Conservation (phyloP, 2,797 vertebrate species). For the Argentina silus region DNA sequence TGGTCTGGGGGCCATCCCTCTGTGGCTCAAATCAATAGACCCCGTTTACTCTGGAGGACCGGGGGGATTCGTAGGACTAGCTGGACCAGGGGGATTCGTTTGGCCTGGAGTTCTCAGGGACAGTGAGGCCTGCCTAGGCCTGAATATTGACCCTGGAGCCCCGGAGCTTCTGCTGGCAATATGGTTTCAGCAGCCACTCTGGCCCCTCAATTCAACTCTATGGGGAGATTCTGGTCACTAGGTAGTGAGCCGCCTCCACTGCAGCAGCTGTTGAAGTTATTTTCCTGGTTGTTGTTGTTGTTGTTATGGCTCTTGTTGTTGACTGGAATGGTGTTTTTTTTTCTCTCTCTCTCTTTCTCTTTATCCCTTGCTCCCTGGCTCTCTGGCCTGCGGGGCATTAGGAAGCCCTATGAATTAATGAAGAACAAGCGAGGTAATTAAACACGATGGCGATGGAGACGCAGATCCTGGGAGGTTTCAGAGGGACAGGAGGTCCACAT, state of each 20-base stretch:
- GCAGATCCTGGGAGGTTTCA: conserved; percentile 89
- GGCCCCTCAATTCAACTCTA: conserved; percentile 38
- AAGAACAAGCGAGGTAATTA: conserved; percentile 92
- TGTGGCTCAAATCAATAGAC: conserved; percentile 71
- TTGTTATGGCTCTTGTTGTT: conserved; percentile 76
- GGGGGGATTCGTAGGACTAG: conserved; percentile 40
- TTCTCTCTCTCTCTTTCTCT: conserved; percentile 21
- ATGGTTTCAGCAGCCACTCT: conserved; percentile 41
- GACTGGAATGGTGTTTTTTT: conserved; percentile 44
- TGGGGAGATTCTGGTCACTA: conserved; percentile 47
- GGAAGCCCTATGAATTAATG: conserved; percentile 92
- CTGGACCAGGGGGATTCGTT: conserved; percentile 58
- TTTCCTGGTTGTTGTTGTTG: conserved; percentile 64
- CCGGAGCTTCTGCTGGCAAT: conserved; percentile 60
- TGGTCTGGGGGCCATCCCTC: conserved; percentile 58
- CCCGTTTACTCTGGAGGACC: conserved; percentile 40
- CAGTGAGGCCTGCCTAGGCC: conserved; percentile 32
- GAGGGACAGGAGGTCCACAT: conserved; percentile 81
- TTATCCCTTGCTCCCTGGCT: conserved; percentile 36
- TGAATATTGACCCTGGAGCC: conserved; percentile 70
- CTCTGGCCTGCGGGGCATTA: conserved; percentile 85
- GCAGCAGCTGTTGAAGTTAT: conserved; percentile 61
- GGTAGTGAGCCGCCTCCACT: conserved; percentile 32
- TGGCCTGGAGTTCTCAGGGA: conserved; percentile 53
- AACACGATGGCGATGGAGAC: conserved; percentile 81